phyloP scores from a whole-genome alignment of 2,797 vertebrate genomes.

The Buphagus erythrorhynchus region DNA sequence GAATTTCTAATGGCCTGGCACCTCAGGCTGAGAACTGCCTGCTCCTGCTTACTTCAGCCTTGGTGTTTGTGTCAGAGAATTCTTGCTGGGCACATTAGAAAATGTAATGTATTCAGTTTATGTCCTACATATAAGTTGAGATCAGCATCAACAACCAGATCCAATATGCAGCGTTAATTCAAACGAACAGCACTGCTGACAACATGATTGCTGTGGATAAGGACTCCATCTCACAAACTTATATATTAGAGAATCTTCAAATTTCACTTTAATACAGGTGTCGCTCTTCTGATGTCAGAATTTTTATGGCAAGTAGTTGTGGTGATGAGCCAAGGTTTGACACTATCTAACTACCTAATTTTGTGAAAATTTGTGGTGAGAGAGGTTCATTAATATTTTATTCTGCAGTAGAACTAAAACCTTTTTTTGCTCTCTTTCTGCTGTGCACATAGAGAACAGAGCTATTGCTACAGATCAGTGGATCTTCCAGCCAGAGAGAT shows the following conservation, averaged over 20 bases:
- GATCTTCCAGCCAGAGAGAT: background rate
- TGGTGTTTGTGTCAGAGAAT: background rate
- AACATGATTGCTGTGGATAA: background rate
- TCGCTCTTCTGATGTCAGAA: background rate
- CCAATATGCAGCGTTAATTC: constrained; percentile 1
- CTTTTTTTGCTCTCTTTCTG: background rate
- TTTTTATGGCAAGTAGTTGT: background rate
- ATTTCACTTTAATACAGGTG: background rate
- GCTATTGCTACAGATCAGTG: background rate
- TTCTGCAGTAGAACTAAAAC: background rate
- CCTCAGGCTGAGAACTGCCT: background rate
- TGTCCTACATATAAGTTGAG: constrained; percentile 13
- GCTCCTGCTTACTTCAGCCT: background rate
- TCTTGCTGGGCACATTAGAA: background rate
- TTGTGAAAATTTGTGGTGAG: background rate
- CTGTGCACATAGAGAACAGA: background rate
- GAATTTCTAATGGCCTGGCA: background rate
- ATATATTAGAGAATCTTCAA: background rate
- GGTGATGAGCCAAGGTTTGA: background rate
- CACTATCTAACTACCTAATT: background rate
- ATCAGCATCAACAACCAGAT: background rate
- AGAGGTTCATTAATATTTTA: background rate
- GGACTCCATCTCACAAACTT: background rate
- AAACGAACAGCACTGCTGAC: background rate
- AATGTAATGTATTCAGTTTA: constrained; percentile 17